Conservation (phyloP, 2,113 vertebrate species). For the Callorhinus ursinus region DNA sequence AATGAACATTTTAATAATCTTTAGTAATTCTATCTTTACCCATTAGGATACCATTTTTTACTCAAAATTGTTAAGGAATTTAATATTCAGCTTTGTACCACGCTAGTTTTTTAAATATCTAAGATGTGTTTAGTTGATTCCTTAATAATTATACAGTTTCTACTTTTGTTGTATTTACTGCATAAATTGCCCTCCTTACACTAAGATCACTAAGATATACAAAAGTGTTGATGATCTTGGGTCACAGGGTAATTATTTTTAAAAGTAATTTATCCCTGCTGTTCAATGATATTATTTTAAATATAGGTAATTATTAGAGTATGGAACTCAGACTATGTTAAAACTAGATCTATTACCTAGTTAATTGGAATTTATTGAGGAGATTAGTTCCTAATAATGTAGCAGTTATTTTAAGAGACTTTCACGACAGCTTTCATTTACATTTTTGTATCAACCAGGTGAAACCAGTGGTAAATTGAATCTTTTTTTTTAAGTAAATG, state of each 20-base stretch:
- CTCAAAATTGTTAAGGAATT: background rate
- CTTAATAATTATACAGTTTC: constrained; percentile 25
- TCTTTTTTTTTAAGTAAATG: constrained; percentile 29
- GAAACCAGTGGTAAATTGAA: constrained; percentile 36
- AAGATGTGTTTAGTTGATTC: background rate
- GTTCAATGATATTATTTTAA: constrained; percentile 37
- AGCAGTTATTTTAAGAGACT: constrained; percentile 46
- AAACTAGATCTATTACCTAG: constrained; percentile 44
- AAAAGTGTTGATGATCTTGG: constrained; percentile 13
- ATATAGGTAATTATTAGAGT: constrained; percentile 51
- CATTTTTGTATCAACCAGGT: constrained; percentile 28
- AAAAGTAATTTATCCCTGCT: constrained; percentile 15
- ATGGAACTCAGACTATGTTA: background rate
- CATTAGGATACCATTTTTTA: background rate
- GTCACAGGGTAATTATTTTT: constrained; percentile 60
- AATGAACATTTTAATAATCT: background rate
- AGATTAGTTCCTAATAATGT: constrained; percentile 46
- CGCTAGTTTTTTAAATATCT: constrained; percentile 22
- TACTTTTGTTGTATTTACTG: background rate
- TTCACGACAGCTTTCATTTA: constrained; percentile 54
- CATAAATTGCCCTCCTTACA: background rate
- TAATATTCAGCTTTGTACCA: constrained; percentile 12
- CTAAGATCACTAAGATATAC: constrained; percentile 23
- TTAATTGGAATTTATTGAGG: constrained; percentile 54
- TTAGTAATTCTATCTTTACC: constrained; percentile 18